Base-by-base conservation (phyloP, 1,140 invertebrate genomes). In the Aphidius ervi region DNA sequence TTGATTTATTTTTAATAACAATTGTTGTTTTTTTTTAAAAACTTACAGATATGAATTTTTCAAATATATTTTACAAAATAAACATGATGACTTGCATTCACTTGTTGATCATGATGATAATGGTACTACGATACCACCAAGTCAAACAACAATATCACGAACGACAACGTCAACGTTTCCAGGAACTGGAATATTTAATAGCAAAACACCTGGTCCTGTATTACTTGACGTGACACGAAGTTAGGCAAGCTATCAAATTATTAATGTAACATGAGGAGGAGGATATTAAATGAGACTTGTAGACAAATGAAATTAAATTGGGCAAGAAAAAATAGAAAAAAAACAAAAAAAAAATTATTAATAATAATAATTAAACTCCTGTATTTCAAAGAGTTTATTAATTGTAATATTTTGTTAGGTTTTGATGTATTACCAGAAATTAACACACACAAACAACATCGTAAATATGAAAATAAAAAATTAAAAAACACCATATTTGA, bases 21-120 rank as follows among this genome's bases (percentile, higher is more conserved):
- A 16, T 16, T 16, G 16, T 16, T 16, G 16, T 47, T 20, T n/a
- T 42, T 56, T 9, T 53, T 48, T 23, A 9, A 31, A 6, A 31
- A 6, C 56, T 68, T 64, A 6, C 58, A 80, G 78, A 56, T 80
- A 90, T 68, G 88, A 90, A 78, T 87, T 88, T 68, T 88, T 90
- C 72, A 90, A 90, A 76, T 89, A 87, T 70, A 70, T 84, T 16
- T 74, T 89, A n/a, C 68, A 65, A 5, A 59, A 63, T 4, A 67
- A 67, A 48, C 63, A 70, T 65, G 70, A 68, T 6, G 66, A 72
- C 16, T 59, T 61, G 3, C 61, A 49, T 16, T 20, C 16, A 23
- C 56, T 16, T 16, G 31, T 46, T 16, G 68, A 71, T 41, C n/a
- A 6, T 41, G 70, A 72, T 4, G 65, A 65, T 20, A 57, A 9